Conservation (phyloP, 1,140 invertebrate genomes). For the Drosophila ficusphila region DNA sequence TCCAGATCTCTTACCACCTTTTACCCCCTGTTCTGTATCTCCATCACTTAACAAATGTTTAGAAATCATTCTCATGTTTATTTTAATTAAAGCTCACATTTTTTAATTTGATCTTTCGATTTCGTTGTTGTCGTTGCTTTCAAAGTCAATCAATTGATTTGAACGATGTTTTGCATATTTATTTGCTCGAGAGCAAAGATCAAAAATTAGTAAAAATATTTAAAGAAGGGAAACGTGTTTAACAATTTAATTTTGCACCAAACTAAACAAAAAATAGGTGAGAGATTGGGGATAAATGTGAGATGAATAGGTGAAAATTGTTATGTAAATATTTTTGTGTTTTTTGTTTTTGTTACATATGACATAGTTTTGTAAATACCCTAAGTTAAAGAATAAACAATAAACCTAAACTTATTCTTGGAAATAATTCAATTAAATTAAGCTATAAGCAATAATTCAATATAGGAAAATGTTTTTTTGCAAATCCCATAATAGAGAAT, state of each 20-base stretch:
- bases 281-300: not conserved
- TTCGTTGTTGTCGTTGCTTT: constrained; percentile 27
- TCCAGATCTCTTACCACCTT: not conserved
- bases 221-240: constrained; percentile 77
- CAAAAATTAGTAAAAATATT: constrained; percentile 71
- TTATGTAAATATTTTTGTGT: constrained; percentile 28
- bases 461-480: not conserved
- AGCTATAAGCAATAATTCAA: not conserved
- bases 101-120: constrained; percentile 53
- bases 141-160: constrained; percentile 47
- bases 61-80: constrained; percentile 74
- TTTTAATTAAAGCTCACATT: constrained; percentile 68
- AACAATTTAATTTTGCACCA: constrained; percentile 40
- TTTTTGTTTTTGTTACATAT: not conserved
- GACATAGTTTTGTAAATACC: not conserved
- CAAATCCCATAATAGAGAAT: constrained; percentile 12
- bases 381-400: not conserved
- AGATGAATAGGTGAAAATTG: constrained; percentile 52
- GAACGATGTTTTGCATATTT: constrained; percentile 43
- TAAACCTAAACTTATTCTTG: too few relatives aligned
- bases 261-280: not conserved
- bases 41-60: constrained; percentile 55
- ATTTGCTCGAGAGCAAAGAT: constrained; percentile 34
- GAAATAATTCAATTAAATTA: not conserved
- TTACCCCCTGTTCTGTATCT: not conserved